These are phyloP conservation scores for Amphipyra berbera DNA, from an alignment of 2,888 invertebrate species.

Conservation along the genomic window DNA sequence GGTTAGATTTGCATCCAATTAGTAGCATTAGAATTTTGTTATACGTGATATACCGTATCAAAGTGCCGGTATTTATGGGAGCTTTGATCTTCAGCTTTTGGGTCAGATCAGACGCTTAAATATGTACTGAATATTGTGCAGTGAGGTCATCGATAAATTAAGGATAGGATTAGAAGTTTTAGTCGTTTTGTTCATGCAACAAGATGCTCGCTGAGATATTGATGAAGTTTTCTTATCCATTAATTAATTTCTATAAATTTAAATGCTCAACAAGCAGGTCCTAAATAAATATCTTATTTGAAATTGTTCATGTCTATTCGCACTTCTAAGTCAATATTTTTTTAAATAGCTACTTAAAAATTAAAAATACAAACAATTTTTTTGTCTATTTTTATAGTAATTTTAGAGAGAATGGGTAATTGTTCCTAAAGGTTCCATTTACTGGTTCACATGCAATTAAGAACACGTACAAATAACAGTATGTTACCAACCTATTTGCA, in stretches of 20 bases:
- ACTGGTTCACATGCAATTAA: constrained; percentile 47
- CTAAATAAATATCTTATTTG: no score
- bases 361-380: no score
- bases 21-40: constrained; percentile 74
- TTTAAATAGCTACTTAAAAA: no score
- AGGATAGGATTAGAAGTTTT: not conserved
- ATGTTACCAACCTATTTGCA: constrained; percentile 55
- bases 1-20: constrained; percentile 85
- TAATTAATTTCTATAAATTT: no score
- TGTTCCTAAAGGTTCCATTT: constrained; percentile 13
- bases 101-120: constrained; percentile 5
- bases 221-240: no score
- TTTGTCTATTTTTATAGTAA: no score
- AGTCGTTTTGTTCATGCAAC: no score
- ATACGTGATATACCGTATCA: constrained; percentile 75
- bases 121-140: constrained; percentile 9
- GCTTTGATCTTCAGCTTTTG: constrained; percentile 35
- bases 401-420: not conserved
- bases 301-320: no score
- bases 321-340: no score
- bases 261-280: no score
- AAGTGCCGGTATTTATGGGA: constrained; percentile 53
- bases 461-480: constrained; percentile 53
- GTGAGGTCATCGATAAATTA: constrained; percentile 3
- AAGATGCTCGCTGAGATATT: no score